phyloP scores from a whole-genome alignment of 2,113 vertebrate species.

The Blennius ocellaris region DNA sequence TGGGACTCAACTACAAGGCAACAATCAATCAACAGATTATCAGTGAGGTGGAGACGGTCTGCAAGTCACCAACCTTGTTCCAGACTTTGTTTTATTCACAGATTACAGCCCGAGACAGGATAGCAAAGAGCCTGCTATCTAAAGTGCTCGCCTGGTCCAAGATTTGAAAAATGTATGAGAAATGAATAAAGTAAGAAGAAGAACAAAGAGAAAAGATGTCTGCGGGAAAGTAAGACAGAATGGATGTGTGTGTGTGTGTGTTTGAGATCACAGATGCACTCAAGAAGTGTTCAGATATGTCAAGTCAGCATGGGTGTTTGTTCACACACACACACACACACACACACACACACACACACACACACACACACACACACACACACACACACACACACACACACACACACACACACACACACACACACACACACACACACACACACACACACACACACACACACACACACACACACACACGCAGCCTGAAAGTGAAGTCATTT shows the following conservation, averaged over 20 bases:
- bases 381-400: background rate
- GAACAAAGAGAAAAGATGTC: conserved; percentile 59
- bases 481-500: conserved; percentile 26
- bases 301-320: conserved; percentile 17
- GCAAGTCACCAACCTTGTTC: conserved; percentile 3
- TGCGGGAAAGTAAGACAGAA: conserved; percentile 23
- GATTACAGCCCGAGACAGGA: conserved; percentile 27
- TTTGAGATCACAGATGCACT: conserved; percentile 17
- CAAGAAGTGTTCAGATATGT: conserved; percentile 16
- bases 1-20: background rate
- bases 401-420: background rate
- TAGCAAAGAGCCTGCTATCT: conserved; percentile 26
- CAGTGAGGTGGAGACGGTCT: conserved; percentile 4
- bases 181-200: conserved; percentile 47
- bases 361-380: background rate
- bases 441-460: conserved; percentile 1
- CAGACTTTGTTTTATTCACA: conserved; percentile 16
- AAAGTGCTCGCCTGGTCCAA: conserved; percentile 33
- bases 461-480: background rate
- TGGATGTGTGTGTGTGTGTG: background rate
- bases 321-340: background rate
- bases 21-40: conserved; percentile 45
- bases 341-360: background rate
- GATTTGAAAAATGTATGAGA: conserved; percentile 70
- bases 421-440: background rate